Conservation (phyloP, 30 jellyfish, hydroid and myxozoan species). For the Turritopsis rubra region DNA sequence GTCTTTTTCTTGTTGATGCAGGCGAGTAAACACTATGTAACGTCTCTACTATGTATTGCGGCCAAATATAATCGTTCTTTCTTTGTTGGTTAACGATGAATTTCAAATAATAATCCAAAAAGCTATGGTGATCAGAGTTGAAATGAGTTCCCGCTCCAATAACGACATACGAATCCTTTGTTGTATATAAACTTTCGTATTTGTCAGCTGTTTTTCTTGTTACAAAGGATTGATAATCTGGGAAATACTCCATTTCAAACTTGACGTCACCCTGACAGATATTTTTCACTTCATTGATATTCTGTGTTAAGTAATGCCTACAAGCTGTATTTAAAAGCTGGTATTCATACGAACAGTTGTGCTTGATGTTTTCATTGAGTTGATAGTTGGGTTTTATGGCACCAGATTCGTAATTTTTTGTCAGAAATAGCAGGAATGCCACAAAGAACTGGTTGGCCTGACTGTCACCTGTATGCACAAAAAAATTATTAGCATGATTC, state of each 20-base stretch:
- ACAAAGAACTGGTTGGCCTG: conserved; percentile 44
- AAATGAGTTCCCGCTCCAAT: conserved; percentile 49
- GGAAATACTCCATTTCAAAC: conserved; percentile 40
- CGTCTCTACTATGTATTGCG: conserved; percentile 50
- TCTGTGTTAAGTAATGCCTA: neutral
- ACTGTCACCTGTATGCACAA: conserved; percentile 53
- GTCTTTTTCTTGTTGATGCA: conserved; percentile 29
- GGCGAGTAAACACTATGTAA: conserved; percentile 44
- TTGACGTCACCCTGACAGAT: conserved; percentile 22
- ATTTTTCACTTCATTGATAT: conserved; percentile 30
- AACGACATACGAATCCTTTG: conserved; percentile 25
- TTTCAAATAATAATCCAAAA: conserved; percentile 30
- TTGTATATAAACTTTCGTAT: conserved; percentile 15
- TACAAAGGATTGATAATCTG: conserved; percentile 48
- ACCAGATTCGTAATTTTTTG: conserved; percentile 33
- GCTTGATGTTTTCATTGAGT: neutral
- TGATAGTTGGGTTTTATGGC: conserved; percentile 9
- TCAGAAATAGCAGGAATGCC: conserved; percentile 31
- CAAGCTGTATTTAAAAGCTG: conserved; percentile 47
- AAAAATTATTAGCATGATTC: neutral
- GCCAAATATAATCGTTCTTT: conserved; percentile 30
- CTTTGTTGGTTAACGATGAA: conserved; percentile 17
- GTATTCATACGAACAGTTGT: conserved; percentile 36
- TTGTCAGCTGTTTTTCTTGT: conserved; percentile 33
- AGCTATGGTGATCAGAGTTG: conserved; percentile 38